Evolutionary conservation across 2,888 invertebrate species (phyloP).

Genomic region (Electrophaes corylata): DNA sequence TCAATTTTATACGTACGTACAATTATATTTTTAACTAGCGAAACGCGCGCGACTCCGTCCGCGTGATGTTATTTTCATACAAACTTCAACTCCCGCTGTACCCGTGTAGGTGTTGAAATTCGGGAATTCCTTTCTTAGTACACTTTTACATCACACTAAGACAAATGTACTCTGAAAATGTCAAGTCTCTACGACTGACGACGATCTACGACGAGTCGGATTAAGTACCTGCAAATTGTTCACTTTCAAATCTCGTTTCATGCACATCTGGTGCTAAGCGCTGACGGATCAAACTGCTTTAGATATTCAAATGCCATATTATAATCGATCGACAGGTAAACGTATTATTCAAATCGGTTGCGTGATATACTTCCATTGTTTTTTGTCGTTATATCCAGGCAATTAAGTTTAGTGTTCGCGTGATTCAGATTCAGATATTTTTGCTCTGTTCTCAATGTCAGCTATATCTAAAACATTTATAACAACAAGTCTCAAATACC

Average conservation of each 20-base stretch:
- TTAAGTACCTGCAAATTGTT: not conserved
- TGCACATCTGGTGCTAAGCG: slow-evolving; percentile 41
- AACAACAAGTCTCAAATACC: not conserved
- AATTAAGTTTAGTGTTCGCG: slow-evolving; percentile 72
- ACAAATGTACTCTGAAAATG: too few species aligned
- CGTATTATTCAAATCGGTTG: slow-evolving; percentile 74
- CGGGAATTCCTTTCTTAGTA: too few species aligned
- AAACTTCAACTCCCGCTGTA: too few species aligned
- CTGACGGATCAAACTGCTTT: slow-evolving; percentile 38
- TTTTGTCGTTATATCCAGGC: slow-evolving; percentile 71
- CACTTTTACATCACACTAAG: too few species aligned
- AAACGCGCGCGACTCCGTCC: too few species aligned
- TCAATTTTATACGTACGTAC: too few species aligned
- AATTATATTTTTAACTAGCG: too few species aligned
- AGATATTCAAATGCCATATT: slow-evolving; percentile 59
- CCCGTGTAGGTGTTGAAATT: too few species aligned
- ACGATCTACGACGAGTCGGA: too few species aligned
- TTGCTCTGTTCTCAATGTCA: slow-evolving; percentile 30
- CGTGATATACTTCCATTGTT: slow-evolving; percentile 74
- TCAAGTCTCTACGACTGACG: too few species aligned
- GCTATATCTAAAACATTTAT: slow-evolving; percentile 14
- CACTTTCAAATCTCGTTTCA: slow-evolving; percentile 42
- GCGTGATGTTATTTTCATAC: not conserved
- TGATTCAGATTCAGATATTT: slow-evolving; percentile 67
- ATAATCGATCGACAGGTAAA: slow-evolving; percentile 68